Base-by-base conservation (phyloP, 2,888 invertebrate genomes). In the Andrena haemorrhoa region DNA sequence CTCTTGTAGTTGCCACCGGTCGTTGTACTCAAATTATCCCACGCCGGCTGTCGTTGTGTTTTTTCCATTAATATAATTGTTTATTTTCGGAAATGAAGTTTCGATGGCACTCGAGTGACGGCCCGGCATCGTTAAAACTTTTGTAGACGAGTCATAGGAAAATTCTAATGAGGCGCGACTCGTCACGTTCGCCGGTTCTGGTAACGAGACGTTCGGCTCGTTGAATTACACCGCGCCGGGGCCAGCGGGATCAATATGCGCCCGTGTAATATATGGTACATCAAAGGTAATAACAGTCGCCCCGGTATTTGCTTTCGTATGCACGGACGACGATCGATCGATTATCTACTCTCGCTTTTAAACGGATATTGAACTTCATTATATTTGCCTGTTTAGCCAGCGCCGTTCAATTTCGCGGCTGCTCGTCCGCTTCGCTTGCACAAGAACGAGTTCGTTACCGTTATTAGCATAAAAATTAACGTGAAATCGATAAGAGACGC, bases 271-370 rank as follows among this genome's bases (percentile, higher is more conserved):
- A 76, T 77, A 70, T 75, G 77, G 75, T 60, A 73, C 86, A 70
- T 86, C 85, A 86, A 85, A 87, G 82, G 82, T 86, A 86, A 87
- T 86, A 85, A 85, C 77, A 82, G 82, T 69, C 82, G 41, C 69
- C 33, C 66, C 68, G 87, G 47, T 87, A 82, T 82, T 85, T 79
- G 85, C 85, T 56, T 61, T 69, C 73, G 82, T 58, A 60, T 72
- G 70, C 63, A 60, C 61, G 26, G 33, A 20, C 61, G 49, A 33
- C 70, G 71, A 79, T 76, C 79, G 75, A 87, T 86, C 79, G 85
- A 87, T 82, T 66, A 85, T 82, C 78, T 79, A 58, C 75, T 75
- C 84, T 73, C 76, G 79, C 79, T 82, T 85, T 86, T 82, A 85
- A 82, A 82, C 87, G 82, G 82, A 75, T 87, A 86, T 85, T 78